Conservation (phyloP, 2,113 vertebrate genomes). For the Thryonomys swinderianus region DNA sequence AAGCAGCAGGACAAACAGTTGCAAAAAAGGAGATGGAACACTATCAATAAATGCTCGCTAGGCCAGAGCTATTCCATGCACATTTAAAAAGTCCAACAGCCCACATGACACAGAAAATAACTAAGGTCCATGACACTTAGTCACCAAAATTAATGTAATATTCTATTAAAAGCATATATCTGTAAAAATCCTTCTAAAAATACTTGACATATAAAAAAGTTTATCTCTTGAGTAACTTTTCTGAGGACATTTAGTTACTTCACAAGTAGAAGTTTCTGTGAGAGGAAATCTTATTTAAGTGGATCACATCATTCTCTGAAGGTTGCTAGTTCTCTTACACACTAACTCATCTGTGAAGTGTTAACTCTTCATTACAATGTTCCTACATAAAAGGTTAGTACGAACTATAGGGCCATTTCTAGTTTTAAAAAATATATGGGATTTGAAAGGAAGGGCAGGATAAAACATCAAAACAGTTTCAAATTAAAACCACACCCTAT, state of each 20-base stretch:
- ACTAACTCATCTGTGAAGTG: constrained; percentile 23
- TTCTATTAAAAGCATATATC: not conserved
- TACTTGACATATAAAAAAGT: not conserved
- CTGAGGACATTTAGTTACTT: constrained; percentile 33
- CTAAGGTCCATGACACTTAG: not conserved
- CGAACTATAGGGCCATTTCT: not conserved
- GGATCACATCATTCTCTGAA: not conserved
- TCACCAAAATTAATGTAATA: not conserved
- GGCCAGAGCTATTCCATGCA: not conserved
- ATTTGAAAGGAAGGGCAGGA: not conserved
- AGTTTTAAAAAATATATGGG: not conserved
- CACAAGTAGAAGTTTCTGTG: not conserved
- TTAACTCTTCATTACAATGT: constrained; percentile 44
- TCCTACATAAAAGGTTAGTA: constrained; percentile 27
- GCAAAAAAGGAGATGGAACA: constrained; percentile 5
- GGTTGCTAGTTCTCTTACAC: not conserved
- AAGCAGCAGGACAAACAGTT: not conserved
- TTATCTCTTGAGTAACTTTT: constrained; percentile 56
- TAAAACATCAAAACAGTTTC: not conserved
- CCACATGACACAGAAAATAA: not conserved
- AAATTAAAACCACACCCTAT: constrained; percentile 37
- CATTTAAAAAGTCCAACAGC: not conserved
- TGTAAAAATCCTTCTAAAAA: constrained; percentile 40
- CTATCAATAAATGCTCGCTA: not conserved
- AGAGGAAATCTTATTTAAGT: not conserved